These are phyloP conservation scores for Paradoxurus hermaphroditus DNA, from an alignment of 2,113 vertebrate species.

Conservation along the genomic window DNA sequence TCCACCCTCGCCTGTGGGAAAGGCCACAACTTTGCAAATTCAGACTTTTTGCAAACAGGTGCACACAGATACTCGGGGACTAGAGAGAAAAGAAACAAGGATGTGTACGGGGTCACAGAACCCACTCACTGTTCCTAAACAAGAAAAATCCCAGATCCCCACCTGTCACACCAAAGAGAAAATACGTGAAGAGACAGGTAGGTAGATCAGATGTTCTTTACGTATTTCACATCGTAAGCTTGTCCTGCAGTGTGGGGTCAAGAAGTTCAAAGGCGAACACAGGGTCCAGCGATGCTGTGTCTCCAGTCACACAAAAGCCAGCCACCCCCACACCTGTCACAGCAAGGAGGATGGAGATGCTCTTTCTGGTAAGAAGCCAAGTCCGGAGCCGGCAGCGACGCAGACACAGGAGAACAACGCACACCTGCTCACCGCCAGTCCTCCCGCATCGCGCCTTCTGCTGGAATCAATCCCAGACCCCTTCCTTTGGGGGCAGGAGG, in stretches of 20 bases:
- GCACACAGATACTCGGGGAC: not conserved
- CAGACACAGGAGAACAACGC: not conserved
- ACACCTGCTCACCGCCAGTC: not conserved
- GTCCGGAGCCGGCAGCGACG: no score
- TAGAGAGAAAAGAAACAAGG: not conserved
- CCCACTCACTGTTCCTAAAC: not conserved
- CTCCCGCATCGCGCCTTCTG: not conserved
- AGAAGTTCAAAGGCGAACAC: not conserved
- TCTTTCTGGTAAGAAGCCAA: not conserved
- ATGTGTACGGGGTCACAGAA: not conserved
- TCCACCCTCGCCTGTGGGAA: not conserved
- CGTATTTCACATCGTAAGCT: not conserved
- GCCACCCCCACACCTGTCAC: not conserved
- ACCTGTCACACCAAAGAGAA: not conserved
- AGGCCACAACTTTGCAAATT: not conserved
- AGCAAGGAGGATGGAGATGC: not conserved
- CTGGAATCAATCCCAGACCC: not conserved
- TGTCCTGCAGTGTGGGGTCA: not conserved
- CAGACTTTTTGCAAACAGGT: not conserved
- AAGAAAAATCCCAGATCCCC: not conserved
- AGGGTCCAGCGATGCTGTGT: not conserved
- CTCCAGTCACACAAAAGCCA: not conserved
- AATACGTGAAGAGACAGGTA: not conserved
- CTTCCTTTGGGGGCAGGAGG: fast-evolving
- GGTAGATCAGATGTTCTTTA: not conserved